Conservation (phyloP, 2,113 vertebrate species). For the Oryzias celebensis region DNA sequence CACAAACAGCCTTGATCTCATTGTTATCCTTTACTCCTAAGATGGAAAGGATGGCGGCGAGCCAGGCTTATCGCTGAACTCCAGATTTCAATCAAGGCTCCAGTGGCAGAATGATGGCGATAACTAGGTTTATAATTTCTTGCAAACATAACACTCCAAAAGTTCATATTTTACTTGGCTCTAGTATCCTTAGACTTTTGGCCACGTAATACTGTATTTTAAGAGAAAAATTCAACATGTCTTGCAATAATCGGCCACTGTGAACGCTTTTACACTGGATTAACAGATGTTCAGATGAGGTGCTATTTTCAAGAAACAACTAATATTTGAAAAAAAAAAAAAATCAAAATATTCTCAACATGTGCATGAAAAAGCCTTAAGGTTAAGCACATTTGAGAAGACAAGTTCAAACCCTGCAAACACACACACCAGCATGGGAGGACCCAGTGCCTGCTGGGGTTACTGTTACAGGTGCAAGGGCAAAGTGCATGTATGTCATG, state of each 20-base stretch:
- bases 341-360: slow-evolving; percentile 40
- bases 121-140: not conserved
- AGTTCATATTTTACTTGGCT: not conserved
- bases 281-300: too few species aligned
- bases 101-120: not conserved
- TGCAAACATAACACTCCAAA: slow-evolving; percentile 1
- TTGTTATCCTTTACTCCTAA: not conserved
- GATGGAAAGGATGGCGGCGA: slow-evolving; percentile 1
- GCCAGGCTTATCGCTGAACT: slow-evolving; percentile 1
- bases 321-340: slow-evolving; percentile 4
- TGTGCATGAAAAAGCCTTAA: slow-evolving; percentile 21
- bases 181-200: not conserved
- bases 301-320: not conserved
- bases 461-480: slow-evolving; percentile 70
- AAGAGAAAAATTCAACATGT: not conserved
- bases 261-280: too few species aligned
- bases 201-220: not conserved
- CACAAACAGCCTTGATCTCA: not conserved
- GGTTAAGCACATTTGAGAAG: slow-evolving; percentile 38
- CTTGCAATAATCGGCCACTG: too few species aligned
- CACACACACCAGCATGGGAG: slow-evolving; percentile 18
- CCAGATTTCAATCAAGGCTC: slow-evolving; percentile 5
- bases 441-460: slow-evolving; percentile 47
- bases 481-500: slow-evolving; percentile 65
- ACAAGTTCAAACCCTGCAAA: slow-evolving; percentile 33